Percentiles rank a stretch among this genome's conserved stretches.
phyloP scores from a whole-genome alignment of 1,140 invertebrate genomes.

The Penaeus chinensis region DNA sequence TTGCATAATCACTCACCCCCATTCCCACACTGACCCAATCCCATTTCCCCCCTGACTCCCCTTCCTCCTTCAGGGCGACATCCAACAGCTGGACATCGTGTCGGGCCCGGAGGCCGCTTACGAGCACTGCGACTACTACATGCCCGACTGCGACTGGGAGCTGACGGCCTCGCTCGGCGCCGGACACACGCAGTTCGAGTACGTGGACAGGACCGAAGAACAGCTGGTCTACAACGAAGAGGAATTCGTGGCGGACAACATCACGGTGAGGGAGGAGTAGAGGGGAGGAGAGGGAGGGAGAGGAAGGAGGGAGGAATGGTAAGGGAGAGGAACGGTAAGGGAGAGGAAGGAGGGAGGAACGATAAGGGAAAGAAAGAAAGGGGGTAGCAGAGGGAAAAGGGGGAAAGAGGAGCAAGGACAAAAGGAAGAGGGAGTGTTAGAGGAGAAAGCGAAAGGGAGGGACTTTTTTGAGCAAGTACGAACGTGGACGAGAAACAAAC shows the following conservation, averaged over 20 bases:
- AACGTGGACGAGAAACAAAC: too few relatives aligned
- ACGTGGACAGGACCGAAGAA: slow-evolving; percentile 42
- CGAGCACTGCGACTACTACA: slow-evolving; percentile 78
- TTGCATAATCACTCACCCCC: too few relatives aligned
- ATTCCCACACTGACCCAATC: too few relatives aligned
- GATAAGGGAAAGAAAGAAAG: too few relatives aligned
- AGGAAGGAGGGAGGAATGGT: background rate
- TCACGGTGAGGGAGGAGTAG: slow-evolving; percentile 39
- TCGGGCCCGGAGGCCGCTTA: slow-evolving; percentile 82
- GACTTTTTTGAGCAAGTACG: too few relatives aligned
- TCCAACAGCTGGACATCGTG: slow-evolving; percentile 80
- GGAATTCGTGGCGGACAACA: slow-evolving; percentile 17
- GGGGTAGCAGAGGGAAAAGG: too few relatives aligned
- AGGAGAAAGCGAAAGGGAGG: too few relatives aligned
- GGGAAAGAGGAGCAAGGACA: too few relatives aligned
- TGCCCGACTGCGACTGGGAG: slow-evolving; percentile 74
- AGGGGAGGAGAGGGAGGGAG: background rate
- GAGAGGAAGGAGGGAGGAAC: too few relatives aligned
- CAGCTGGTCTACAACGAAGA: slow-evolving; percentile 41
- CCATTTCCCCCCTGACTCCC: background rate
- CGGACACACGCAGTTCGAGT: slow-evolving; percentile 40
- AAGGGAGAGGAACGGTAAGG: background rate
- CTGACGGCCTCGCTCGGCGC: slow-evolving; percentile 54
- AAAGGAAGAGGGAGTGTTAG: too few relatives aligned
- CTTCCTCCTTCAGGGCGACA: slow-evolving; percentile 75